These are phyloP conservation scores for Martes martes DNA, from an alignment of 2,113 vertebrate species.

Conservation along the genomic window DNA sequence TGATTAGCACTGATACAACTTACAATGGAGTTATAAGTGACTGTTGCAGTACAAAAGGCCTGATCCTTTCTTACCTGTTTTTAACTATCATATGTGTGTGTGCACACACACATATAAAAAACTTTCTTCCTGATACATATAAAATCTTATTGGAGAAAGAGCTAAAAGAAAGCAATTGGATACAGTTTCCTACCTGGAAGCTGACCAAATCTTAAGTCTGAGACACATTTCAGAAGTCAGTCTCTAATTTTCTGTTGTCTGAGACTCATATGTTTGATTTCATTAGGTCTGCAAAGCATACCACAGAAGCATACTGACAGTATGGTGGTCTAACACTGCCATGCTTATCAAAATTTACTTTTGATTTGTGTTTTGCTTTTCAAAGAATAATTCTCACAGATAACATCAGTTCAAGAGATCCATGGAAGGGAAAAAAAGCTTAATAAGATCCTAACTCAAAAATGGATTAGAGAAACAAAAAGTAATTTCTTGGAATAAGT, in stretches of 20 bases:
- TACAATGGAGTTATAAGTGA: neutral
- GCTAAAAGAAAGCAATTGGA: neutral
- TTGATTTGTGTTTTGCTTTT: neutral
- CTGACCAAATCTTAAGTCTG: neutral
- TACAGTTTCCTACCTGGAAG: neutral
- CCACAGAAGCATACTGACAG: neutral
- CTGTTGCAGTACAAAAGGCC: neutral
- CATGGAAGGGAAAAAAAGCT: fast-evolving
- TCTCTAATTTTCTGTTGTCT: neutral
- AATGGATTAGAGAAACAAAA: conserved; percentile 4
- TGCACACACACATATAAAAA: neutral
- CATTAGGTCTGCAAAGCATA: neutral
- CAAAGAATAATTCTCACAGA: neutral
- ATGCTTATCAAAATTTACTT: neutral
- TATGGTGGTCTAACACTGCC: neutral
- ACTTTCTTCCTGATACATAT: neutral
- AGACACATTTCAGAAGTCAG: neutral
- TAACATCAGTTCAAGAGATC: neutral
- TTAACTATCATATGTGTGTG: neutral
- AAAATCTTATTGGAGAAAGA: neutral
- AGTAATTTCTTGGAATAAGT: neutral
- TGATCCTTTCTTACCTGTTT: neutral
- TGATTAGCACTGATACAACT: neutral
- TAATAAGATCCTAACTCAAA: neutral
- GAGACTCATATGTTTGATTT: neutral